These are phyloP conservation scores for Gerris lacustris DNA, from an alignment of 2,888 invertebrate species.

Conservation along the genomic window DNA sequence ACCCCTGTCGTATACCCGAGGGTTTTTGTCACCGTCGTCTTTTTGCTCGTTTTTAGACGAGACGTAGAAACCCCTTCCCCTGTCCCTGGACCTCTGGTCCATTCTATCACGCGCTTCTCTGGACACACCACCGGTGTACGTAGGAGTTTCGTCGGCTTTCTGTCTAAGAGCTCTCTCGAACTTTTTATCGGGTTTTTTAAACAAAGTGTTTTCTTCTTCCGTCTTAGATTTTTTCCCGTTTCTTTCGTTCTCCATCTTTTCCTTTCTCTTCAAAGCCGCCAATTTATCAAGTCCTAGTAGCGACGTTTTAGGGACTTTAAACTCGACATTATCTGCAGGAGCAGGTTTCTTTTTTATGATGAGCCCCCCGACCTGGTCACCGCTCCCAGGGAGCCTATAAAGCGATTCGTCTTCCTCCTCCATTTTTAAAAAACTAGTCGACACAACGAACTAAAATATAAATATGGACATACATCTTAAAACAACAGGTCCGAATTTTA, in stretches of 20 bases:
- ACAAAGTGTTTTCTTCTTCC: conserved; percentile 21
- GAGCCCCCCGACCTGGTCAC: conserved; percentile 53
- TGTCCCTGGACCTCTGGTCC: conserved; percentile 37
- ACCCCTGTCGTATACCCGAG: conserved; percentile 18
- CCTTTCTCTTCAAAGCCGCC: conserved; percentile 35
- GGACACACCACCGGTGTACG: conserved; percentile 85
- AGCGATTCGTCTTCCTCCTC: conserved; percentile 43
- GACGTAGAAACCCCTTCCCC: conserved; percentile 58
- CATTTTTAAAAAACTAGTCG: conserved; percentile 9
- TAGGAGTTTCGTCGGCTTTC: conserved; percentile 78
- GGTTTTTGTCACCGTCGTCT: conserved; percentile 31
- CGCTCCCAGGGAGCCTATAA: conserved; percentile 59
- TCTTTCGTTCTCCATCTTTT: conserved; percentile 32
- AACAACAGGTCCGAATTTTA: too few species aligned
- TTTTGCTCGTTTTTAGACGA: conserved; percentile 46
- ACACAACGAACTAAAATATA: not conserved
- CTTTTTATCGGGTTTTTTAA: conserved; percentile 19
- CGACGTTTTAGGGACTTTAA: conserved; percentile 62
- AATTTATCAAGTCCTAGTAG: conserved; percentile 46
- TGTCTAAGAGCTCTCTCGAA: conserved; percentile 41
- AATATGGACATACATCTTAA: too few species aligned
- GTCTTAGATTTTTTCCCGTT: conserved; percentile 30
- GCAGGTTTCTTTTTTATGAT: conserved; percentile 56
- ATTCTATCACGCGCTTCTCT: conserved; percentile 46
- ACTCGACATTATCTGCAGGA: conserved; percentile 35